These are phyloP conservation scores for Macrostomum cliftonense DNA, from an alignment of 2,888 invertebrate genomes.

Conservation along the genomic window DNA sequence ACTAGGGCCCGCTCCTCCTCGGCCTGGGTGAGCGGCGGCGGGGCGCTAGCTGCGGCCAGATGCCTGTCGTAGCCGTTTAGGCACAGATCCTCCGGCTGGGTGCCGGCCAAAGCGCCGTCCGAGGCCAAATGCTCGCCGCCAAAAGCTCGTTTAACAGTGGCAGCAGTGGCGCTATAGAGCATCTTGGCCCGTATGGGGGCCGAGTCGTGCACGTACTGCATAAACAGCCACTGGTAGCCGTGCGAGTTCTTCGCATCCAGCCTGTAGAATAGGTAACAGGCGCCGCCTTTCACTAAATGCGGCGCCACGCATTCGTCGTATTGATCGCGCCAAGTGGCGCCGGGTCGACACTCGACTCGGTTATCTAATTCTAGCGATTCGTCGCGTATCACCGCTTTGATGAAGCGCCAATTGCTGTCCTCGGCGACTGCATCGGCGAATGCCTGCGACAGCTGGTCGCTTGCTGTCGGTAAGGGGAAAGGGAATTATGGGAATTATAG, in stretches of 20 bases:
- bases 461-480: neutral
- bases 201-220: constrained; percentile 81
- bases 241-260: constrained; percentile 49
- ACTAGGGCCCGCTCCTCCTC: constrained; percentile 35
- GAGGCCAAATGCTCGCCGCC: constrained; percentile 53
- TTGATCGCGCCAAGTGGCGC: constrained; percentile 16
- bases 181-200: constrained; percentile 76
- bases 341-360: too few species aligned
- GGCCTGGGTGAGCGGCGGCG: constrained; percentile 68
- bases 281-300: constrained; percentile 43
- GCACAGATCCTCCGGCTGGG: constrained; percentile 53
- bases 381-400: too few species aligned
- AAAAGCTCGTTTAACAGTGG: constrained; percentile 85
- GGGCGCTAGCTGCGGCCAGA: constrained; percentile 55
- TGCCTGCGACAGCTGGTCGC: neutral
- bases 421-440: neutral
- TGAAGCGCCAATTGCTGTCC: neutral
- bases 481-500: too few species aligned
- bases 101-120: neutral
- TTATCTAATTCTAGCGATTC: too few species aligned
- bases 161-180: constrained; percentile 90
- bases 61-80: constrained; percentile 62
- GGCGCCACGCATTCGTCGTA: constrained; percentile 26
- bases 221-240: constrained; percentile 74
- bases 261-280: constrained; percentile 73